Evolutionary conservation across 2,113 vertebrate genomes (phyloP).

Genomic region (Syngnathus typhle): DNA sequence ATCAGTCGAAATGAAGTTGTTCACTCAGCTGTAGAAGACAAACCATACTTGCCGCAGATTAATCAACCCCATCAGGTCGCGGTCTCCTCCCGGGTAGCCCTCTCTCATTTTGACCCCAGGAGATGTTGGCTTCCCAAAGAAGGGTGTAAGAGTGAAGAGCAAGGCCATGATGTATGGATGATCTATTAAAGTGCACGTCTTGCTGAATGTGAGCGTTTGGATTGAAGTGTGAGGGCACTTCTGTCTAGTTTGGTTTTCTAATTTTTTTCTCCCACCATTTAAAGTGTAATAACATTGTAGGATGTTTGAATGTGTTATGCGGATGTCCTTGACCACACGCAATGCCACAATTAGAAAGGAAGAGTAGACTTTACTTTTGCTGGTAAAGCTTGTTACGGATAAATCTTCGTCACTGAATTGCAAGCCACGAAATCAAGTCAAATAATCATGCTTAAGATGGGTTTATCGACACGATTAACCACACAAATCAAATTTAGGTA

Average conservation of each 20-base stretch:
- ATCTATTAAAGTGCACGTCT: conserved; percentile 85
- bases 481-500: conserved; percentile 22
- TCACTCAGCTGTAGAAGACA: conserved; percentile 98
- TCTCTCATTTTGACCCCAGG: conserved; percentile 81
- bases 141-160: conserved; percentile 39
- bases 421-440: conserved; percentile 19
- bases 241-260: conserved; percentile 8
- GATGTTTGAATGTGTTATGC: conserved; percentile 42
- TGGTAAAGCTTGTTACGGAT: conserved; percentile 20
- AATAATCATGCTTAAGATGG: conserved; percentile 24
- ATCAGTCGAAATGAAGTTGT: conserved; percentile 99
- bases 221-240: not conserved
- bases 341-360: conserved; percentile 4
- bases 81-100: conserved; percentile 57
- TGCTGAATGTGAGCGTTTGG: conserved; percentile 77
- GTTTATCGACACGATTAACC: conserved; percentile 27
- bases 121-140: conserved; percentile 40
- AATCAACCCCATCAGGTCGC: conserved; percentile 84
- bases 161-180: conserved; percentile 74
- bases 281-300: conserved; percentile 17
- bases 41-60: conserved; percentile 86
- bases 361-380: conserved; percentile 37
- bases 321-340: conserved; percentile 58
- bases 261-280: conserved; percentile 28
- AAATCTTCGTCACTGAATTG: conserved; percentile 17